Evolutionary conservation across 2,888 invertebrate genomes (phyloP).

Genomic region (Athalia rosae): DNA sequence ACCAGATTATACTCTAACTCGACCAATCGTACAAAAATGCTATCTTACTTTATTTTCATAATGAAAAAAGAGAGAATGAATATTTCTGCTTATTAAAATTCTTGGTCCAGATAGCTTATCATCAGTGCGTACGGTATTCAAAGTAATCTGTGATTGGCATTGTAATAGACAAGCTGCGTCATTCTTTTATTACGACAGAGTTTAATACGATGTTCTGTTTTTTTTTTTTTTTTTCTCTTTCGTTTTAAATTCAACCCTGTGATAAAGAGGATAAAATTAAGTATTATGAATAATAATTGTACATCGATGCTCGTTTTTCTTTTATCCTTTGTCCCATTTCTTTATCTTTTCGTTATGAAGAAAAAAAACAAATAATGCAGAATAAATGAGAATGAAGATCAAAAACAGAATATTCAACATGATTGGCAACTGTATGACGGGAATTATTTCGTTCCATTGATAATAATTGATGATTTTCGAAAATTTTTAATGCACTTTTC

Average conservation of each 20-base stretch:
- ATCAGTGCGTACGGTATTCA: neutral
- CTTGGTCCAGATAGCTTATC: neutral
- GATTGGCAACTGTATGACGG: neutral
- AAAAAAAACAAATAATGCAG: neutral
- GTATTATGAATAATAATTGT: neutral
- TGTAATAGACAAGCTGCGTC: neutral
- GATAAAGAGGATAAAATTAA: neutral
- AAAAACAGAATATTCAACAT: too few species aligned
- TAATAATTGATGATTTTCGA: neutral
- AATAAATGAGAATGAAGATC: too few species aligned
- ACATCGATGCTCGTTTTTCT: too few species aligned
- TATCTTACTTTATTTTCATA: too few species aligned
- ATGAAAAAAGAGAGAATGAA: too few species aligned
- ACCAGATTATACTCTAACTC: too few species aligned
- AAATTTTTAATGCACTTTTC: conserved; percentile 9
- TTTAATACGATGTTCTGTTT: neutral
- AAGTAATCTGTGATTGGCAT: conserved; percentile 9
- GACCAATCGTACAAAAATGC: too few species aligned
- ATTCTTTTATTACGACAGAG: conserved; percentile 14
- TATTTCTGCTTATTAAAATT: too few species aligned
- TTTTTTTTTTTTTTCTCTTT: neutral
- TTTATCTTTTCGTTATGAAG: neutral
- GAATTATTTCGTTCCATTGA: neutral
- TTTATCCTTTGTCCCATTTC: neutral
- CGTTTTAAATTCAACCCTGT: neutral